Evolutionary conservation across 2,888 invertebrate genomes (phyloP), one percentile per base, ranked within the genome.

Genomic region (Colostygia pectinataria): DNA sequence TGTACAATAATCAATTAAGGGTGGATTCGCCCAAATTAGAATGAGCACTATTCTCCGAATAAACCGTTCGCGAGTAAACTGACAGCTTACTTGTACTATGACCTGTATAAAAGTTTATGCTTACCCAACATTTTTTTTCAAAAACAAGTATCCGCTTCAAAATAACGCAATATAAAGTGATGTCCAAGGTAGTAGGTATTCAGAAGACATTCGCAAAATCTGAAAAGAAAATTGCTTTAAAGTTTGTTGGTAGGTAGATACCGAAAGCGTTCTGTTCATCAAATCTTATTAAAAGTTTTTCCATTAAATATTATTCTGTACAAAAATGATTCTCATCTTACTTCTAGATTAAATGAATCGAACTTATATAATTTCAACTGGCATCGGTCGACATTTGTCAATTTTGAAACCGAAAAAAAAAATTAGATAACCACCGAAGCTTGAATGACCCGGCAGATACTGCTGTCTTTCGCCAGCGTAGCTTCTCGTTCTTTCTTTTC

Each of bases 271-370:
- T 82, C 68, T 80, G 76, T 81, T 78, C 77, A 80, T 85, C 80
- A 80, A 83, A 86, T 80, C 74, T 77, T 71, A 86, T 87, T 87
- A 83, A 84, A 88, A 88, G 80, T 88, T 87, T 85, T 84, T 82
- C 83, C 83, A 87, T 88, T 85, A 82, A 83, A 83, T 76, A 80
- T 79, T 77, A 69, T 74, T 74, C 76, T 78, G 77, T 74, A 72
- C 71, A 77, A 81, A 82, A 82, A 83, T 77, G 70, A 66, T 72
- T 77, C 78, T 78, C 66, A 77, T 77, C 72, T 52, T 67, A 73
- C 70, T 71, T 72, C 74, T 77, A 71, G 79, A 76, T 72, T 77
- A 76, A 71, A 74, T 78, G 71, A 79, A 52, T 49, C 37, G 25
- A n/a, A n/a, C n/a, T 18, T 18, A 18, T 18, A 18, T 4, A 18